Evolutionary conservation across 2,888 invertebrate genomes (phyloP).

Genomic region (Poecilus cupreus): DNA sequence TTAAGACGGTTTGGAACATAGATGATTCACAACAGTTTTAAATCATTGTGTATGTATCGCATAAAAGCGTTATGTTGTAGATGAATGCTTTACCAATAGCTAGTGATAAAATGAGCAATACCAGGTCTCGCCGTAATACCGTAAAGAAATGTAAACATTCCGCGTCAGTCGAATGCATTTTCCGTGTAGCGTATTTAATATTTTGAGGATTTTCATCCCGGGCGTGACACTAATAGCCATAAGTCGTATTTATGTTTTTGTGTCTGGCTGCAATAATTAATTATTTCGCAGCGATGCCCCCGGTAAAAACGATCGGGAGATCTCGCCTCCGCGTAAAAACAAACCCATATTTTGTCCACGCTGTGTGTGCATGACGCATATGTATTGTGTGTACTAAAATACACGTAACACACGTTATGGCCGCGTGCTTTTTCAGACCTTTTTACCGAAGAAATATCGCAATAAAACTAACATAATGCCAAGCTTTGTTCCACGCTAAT

Average conservation of each 20-base stretch:
- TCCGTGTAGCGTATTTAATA: slow-evolving; percentile 39
- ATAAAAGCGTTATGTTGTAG: too few relatives aligned
- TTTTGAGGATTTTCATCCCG: slow-evolving; percentile 1
- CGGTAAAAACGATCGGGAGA: slow-evolving; percentile 49
- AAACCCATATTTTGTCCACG: slow-evolving; percentile 42
- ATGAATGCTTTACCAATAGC: too few relatives aligned
- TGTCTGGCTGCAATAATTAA: slow-evolving; percentile 47
- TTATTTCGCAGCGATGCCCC: slow-evolving; percentile 38
- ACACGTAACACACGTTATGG: neutral
- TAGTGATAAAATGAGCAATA: too few relatives aligned
- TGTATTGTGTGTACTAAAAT: slow-evolving; percentile 20
- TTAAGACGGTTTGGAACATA: too few relatives aligned
- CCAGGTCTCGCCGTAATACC: too few relatives aligned
- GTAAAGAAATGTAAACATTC: neutral
- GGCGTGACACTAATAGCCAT: slow-evolving; percentile 48
- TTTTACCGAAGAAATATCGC: slow-evolving; percentile 11
- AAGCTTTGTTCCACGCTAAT: neutral
- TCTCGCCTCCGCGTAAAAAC: slow-evolving; percentile 33
- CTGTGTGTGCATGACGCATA: slow-evolving; percentile 44
- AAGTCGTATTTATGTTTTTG: slow-evolving; percentile 56
- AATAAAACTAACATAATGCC: slow-evolving; percentile 7
- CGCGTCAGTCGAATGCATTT: slow-evolving; percentile 36
- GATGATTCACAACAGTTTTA: too few relatives aligned
- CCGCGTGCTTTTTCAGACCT: neutral
- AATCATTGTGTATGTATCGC: too few relatives aligned